Evolutionary conservation across 2,113 vertebrate genomes (phyloP).

Genomic region (Rhinolophus sinicus): DNA sequence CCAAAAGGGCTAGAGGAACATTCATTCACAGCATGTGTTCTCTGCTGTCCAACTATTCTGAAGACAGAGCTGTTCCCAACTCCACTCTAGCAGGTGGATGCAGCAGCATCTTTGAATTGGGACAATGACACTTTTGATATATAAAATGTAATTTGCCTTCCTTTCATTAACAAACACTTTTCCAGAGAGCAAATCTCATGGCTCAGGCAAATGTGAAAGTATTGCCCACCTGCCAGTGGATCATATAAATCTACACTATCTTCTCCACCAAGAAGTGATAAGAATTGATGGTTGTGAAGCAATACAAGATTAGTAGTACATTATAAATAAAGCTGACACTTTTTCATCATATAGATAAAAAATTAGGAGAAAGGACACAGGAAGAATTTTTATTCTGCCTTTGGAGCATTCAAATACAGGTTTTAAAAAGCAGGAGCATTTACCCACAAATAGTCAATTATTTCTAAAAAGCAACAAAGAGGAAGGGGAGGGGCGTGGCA

Average conservation of each 20-base stretch:
- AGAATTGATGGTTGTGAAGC: slow-evolving; percentile 49
- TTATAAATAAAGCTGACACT: slow-evolving; percentile 64
- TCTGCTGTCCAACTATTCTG: neutral
- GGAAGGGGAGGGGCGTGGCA: too few species aligned
- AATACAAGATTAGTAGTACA: slow-evolving; percentile 47
- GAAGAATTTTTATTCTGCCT: slow-evolving; percentile 49
- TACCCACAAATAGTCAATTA: neutral
- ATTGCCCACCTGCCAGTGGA: neutral
- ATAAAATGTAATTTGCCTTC: slow-evolving; percentile 54
- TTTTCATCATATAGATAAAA: slow-evolving; percentile 62
- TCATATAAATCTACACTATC: slow-evolving; percentile 30
- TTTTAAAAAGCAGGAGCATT: slow-evolving; percentile 20
- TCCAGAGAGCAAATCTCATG: slow-evolving; percentile 48
- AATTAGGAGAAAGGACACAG: slow-evolving; percentile 11
- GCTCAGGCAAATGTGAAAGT: slow-evolving; percentile 51
- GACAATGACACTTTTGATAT: slow-evolving; percentile 49
- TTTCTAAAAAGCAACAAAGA: neutral
- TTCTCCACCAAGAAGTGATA: slow-evolving; percentile 23
- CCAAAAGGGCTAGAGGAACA: neutral
- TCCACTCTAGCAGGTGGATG: neutral
- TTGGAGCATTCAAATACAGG: neutral
- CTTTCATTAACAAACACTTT: slow-evolving; percentile 67
- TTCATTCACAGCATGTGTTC: neutral
- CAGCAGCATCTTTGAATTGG: slow-evolving; percentile 31
- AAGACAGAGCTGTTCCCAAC: neutral